Base-by-base conservation (phyloP, 2,113 vertebrate species). In the Oryzias curvinotus region DNA sequence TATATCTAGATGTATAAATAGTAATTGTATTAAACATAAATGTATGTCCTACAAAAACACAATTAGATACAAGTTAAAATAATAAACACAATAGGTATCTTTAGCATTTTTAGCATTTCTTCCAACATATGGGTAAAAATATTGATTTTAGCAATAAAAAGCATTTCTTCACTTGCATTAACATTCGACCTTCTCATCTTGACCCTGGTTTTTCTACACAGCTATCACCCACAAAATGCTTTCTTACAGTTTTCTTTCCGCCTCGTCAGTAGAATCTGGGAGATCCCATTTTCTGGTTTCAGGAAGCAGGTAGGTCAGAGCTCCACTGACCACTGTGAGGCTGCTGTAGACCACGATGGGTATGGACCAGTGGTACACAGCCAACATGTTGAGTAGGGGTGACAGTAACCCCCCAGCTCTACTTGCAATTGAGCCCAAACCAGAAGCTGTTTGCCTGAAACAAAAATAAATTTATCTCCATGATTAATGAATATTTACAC, bases 371-470 rank as follows among this genome's bases (percentile, higher is more conserved):
- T 91, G 84, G 74, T 87, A 90, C 4, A 82, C 15, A 0, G 7
- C 75, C 83, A 94, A 60, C 67, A 95, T 85, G 62, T 73, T 82
- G 47, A 93, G 72, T 5, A 92, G 36, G 0, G 94, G 94, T 0
- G 91, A 77, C 21, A 93, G 0, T 52, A 95, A 77, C 7, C 91
- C 92, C 0, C 74, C 89, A 0, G 73, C 1, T 48, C 93, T 0
- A 62, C 64, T 58, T 2, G 21, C 52, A 26, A 88, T 88, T 1
- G 89, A 84, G 30, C 90, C 88, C 52, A 95, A 47, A 8, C 94
- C 94, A 56, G 89, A 70, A 5, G 92, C 92, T 0, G 84, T 93
- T 78, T 93, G 94, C 83, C 94, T 95, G 81, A 0, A 73, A 55
- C 8, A 15, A 25, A 71, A 60, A 7, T 8, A 13, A 48, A 21